Conservation (phyloP, 2,888 invertebrate species). For the Neoascia interrupta region DNA sequence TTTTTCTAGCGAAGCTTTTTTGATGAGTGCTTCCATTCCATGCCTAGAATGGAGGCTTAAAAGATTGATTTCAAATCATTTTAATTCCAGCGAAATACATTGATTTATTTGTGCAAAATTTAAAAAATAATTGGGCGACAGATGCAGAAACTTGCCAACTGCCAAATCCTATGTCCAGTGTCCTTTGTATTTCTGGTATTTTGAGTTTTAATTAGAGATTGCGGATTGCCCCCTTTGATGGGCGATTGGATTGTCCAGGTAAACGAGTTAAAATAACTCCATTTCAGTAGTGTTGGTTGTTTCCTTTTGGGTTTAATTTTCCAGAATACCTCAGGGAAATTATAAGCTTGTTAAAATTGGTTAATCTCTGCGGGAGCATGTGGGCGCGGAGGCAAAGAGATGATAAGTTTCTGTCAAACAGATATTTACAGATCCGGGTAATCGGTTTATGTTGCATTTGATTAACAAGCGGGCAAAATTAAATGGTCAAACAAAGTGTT, state of each 20-base stretch:
- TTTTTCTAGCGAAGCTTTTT: constrained; percentile 35
- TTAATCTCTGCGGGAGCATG: constrained; percentile 49
- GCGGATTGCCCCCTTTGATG: background rate
- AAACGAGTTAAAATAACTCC: too few relatives aligned
- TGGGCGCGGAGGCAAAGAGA: constrained; percentile 23
- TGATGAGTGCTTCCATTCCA: constrained; percentile 1
- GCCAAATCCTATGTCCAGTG: constrained; percentile 4
- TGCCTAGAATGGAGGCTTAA: constrained; percentile 15
- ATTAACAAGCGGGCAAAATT: constrained; percentile 53
- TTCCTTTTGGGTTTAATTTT: constrained; percentile 39
- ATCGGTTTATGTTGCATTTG: constrained; percentile 68
- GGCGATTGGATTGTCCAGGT: constrained; percentile 20
- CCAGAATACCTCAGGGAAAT: constrained; percentile 66
- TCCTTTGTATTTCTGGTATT: constrained; percentile 66
- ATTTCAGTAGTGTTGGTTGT: constrained; percentile 7
- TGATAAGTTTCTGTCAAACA: constrained; percentile 12
- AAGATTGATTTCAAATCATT: constrained; percentile 48
- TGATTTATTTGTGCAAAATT: constrained; percentile 44
- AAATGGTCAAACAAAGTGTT: constrained; percentile 32
- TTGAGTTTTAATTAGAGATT: constrained; percentile 67
- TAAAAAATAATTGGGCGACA: constrained; percentile 54
- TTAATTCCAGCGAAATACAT: constrained; percentile 36
- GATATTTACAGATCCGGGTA: constrained; percentile 37
- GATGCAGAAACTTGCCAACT: too few relatives aligned
- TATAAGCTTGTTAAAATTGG: constrained; percentile 68